Base-by-base conservation (phyloP, 2,113 vertebrate species). In the Tenebrosternarchus preto region DNA sequence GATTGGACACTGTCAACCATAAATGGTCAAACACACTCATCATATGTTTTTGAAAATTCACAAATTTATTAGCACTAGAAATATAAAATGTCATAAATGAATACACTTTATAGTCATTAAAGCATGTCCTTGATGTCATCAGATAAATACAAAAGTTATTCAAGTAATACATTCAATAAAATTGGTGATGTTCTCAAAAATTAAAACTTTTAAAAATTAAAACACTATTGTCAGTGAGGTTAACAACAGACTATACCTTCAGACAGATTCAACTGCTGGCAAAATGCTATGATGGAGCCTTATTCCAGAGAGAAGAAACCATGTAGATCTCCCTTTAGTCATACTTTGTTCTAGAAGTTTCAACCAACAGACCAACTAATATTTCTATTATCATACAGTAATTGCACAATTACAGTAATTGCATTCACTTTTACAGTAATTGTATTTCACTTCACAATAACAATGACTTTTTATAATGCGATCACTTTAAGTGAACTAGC, bases 121-220 rank as follows among this genome's bases (percentile, higher is more conserved):
- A 66, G 29, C 29, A 39, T 68, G 20, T 39, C 9, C 20, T 36
- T 20, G 3, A 67, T 36, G 31, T 36, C 19, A 39, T 19, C 4
- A 24, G 64, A 68, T 22, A 36, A 66, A 66, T 66, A 64, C 61
- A 64, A 63, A 7, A 63, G 4, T 12, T 25, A 31, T 27, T 64
- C 61, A 67, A 29, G 11, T 20, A 36, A n/a, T 36, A 68, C 64
- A 39, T 68, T 68, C 33, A 68, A 68, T 68, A 68, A n/a, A 39
- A 22, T 36, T 68, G 12, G 33, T 68, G 6, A 36, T 20, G 39
- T 39, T 68, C 8, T 68, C n/a, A 39, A 68, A 68, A 39, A 19
- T 11, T 8, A 68, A 39, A 68, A 66, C 27, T 27, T 5, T 22
- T n/a, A n/a, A n/a, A n/a, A n/a, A n/a, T n/a, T n/a, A n/a, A n/a